These are phyloP conservation scores for Cantharis rufa DNA, from an alignment of 2,888 invertebrate genomes.

Conservation along the genomic window DNA sequence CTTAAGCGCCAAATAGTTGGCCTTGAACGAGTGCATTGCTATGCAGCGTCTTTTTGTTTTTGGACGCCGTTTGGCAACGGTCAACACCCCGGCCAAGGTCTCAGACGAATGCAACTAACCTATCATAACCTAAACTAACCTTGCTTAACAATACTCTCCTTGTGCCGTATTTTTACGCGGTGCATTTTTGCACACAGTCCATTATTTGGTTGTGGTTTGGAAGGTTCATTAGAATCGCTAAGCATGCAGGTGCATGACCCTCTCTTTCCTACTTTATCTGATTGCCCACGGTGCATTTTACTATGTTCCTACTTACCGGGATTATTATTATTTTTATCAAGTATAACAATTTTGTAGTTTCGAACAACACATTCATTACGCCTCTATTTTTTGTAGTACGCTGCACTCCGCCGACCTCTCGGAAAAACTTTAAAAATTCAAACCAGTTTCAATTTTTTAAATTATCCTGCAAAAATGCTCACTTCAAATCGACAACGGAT, in stretches of 20 bases:
- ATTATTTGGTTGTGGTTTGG: constrained; percentile 24
- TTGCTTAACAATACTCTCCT: constrained; percentile 39
- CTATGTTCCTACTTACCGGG: neutral
- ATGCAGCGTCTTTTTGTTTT: constrained; percentile 56
- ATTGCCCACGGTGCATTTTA: constrained; percentile 12
- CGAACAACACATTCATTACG: neutral
- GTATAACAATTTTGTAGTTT: neutral
- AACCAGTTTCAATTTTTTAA: neutral
- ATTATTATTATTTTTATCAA: constrained; percentile 8
- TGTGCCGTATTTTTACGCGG: constrained; percentile 36
- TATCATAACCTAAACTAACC: constrained; percentile 55
- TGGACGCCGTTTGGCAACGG: constrained; percentile 57
- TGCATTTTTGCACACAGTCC: constrained; percentile 22
- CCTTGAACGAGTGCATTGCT: constrained; percentile 59
- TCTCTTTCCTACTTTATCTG: neutral
- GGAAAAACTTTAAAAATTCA: constrained; percentile 1
- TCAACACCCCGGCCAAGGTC: constrained; percentile 57
- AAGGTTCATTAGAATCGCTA: constrained; percentile 18
- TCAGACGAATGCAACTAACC: constrained; percentile 52
- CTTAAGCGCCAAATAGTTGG: constrained; percentile 55
- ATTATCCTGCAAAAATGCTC: constrained; percentile 3
- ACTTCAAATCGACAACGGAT: constrained; percentile 19
- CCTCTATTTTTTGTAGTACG: neutral
- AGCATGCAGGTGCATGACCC: constrained; percentile 27
- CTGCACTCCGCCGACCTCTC: neutral